phyloP scores from a whole-genome alignment of 2,797 vertebrate species.

The Pangasius krempfi region DNA sequence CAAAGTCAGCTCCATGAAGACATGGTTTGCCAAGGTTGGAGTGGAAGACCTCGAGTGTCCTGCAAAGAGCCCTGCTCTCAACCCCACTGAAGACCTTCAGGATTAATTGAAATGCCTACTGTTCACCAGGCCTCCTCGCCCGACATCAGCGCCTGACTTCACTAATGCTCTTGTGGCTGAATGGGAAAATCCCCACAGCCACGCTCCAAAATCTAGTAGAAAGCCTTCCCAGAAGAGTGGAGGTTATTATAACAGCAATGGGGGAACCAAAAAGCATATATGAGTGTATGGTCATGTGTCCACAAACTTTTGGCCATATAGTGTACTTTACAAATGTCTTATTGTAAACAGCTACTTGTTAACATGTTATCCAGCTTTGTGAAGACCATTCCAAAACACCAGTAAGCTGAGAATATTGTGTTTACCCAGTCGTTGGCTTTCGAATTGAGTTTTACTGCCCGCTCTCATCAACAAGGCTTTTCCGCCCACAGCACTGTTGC shows the following conservation, averaged over 20 bases:
- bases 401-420: neutral
- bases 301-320: neutral
- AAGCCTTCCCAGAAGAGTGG: neutral
- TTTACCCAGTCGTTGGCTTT: neutral
- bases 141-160: neutral
- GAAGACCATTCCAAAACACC: neutral
- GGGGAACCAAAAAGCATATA: neutral
- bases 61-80: neutral
- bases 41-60: neutral
- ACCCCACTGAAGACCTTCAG: neutral
- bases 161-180: neutral
- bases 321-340: neutral
- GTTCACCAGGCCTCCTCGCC: neutral
- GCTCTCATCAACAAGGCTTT: neutral
- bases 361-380: neutral
- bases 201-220: neutral
- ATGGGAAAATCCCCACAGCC: neutral
- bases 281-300: neutral
- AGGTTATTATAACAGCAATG: neutral
- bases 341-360: neutral
- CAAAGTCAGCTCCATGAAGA: neutral
- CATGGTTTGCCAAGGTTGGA: neutral
- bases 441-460: neutral
- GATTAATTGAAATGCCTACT: neutral
- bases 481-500: neutral